Evolutionary conservation across 30 jellyfish, hydroid and myxozoan genomes (phyloP).

Genomic region (Pelagia noctiluca): DNA sequence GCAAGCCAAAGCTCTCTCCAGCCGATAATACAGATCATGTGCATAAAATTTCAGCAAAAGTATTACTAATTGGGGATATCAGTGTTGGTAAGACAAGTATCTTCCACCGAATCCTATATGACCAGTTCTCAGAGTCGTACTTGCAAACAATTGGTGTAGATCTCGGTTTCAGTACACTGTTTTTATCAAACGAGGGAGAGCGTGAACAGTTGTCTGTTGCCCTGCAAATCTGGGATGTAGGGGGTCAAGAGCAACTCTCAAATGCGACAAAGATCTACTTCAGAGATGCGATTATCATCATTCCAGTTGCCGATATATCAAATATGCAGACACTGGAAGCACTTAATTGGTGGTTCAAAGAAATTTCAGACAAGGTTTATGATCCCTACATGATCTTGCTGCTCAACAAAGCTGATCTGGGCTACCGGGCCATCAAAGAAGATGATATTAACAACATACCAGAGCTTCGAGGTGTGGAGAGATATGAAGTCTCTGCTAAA

Average conservation of each 20-base stretch:
- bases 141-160: slow-evolving; percentile 91
- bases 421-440: slow-evolving; percentile 19
- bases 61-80: slow-evolving; percentile 73
- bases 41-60: slow-evolving; percentile 55
- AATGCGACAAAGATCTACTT: slow-evolving; percentile 44
- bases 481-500: slow-evolving; percentile 85
- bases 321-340: slow-evolving; percentile 10
- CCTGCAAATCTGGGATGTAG: slow-evolving; percentile 85
- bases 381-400: slow-evolving; percentile 83
- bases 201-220: slow-evolving; percentile 67
- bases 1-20: slow-evolving; percentile 3
- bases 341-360: slow-evolving; percentile 67
- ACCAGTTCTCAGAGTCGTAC: slow-evolving; percentile 78
- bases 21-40: background rate
- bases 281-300: slow-evolving; percentile 75
- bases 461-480: slow-evolving; percentile 43
- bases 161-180: slow-evolving; percentile 71
- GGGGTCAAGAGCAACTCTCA: slow-evolving; percentile 76
- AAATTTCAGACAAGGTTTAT: slow-evolving; percentile 23
- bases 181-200: slow-evolving; percentile 32
- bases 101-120: slow-evolving; percentile 90
- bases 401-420: slow-evolving; percentile 78
- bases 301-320: slow-evolving; percentile 70
- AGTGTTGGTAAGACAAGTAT: slow-evolving; percentile 91
- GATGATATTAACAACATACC: slow-evolving; percentile 35